phyloP scores from a whole-genome alignment of 2,113 vertebrate species.

The Saccopteryx bilineata region DNA sequence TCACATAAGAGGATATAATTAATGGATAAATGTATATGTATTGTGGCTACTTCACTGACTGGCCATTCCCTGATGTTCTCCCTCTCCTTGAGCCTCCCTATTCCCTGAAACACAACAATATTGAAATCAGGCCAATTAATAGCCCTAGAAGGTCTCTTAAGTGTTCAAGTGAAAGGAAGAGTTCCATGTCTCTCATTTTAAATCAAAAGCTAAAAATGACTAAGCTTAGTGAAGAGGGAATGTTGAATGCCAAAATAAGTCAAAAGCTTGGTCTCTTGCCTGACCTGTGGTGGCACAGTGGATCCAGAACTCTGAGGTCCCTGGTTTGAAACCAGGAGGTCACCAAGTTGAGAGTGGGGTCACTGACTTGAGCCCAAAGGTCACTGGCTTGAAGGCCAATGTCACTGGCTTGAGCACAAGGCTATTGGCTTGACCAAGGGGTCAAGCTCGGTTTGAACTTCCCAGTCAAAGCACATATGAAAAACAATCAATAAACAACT shows the following conservation, averaged over 20 bases:
- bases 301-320: too few species aligned
- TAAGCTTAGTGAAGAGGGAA: not conserved
- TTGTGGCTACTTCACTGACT: not conserved
- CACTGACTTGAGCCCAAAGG: too few species aligned
- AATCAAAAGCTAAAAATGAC: not conserved
- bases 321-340: too few species aligned
- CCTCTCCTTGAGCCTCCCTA: not conserved
- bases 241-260: not conserved
- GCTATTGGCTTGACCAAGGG: too few species aligned
- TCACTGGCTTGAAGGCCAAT: too few species aligned
- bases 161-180: not conserved
- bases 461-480: too few species aligned
- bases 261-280: not conserved
- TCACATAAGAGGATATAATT: not conserved
- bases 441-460: too few species aligned
- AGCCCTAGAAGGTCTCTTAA: not conserved
- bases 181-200: not conserved
- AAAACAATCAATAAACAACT: too few species aligned
- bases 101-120: not conserved
- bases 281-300: too few species aligned
- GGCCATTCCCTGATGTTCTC: not conserved
- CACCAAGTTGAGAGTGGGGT: too few species aligned
- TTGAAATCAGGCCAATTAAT: not conserved
- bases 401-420: too few species aligned
- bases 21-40: not conserved